These are phyloP conservation scores for Mesorhabditis spiculigera DNA, from an alignment of 2,888 invertebrate species.

Conservation along the genomic window DNA sequence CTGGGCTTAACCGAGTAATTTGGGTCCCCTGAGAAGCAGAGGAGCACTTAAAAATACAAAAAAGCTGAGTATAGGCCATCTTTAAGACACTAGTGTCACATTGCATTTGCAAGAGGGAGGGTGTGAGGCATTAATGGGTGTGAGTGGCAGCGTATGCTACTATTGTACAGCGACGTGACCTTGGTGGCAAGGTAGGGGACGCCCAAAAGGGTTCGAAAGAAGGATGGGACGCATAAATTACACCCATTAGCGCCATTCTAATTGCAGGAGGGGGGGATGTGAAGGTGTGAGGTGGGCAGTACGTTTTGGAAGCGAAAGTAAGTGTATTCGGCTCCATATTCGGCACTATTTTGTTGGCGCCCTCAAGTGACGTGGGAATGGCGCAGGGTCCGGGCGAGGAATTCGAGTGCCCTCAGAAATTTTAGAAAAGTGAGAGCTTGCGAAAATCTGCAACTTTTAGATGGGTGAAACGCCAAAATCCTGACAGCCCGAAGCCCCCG, in stretches of 20 bases:
- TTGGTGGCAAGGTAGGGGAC: not conserved
- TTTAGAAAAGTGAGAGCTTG: too few relatives aligned
- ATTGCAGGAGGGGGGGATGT: constrained; percentile 1
- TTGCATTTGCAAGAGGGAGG: constrained; percentile 13
- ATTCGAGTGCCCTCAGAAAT: too few relatives aligned
- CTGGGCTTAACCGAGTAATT: too few relatives aligned
- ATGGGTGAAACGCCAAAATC: too few relatives aligned
- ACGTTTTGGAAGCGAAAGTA: constrained; percentile 16
- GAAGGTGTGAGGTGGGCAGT: constrained; percentile 7
- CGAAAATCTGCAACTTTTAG: too few relatives aligned
- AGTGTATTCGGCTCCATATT: constrained; percentile 9
- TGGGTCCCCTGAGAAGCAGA: too few relatives aligned
- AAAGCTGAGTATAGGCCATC: not conserved
- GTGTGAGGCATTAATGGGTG: constrained; percentile 17
- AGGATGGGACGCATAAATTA: constrained; percentile 13
- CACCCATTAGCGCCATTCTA: constrained; percentile 19
- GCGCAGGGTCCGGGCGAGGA: too few relatives aligned
- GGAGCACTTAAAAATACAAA: too few relatives aligned
- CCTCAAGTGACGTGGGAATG: too few relatives aligned
- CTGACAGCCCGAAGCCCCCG: too few relatives aligned
- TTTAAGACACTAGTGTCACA: constrained; percentile 14
- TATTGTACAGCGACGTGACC: constrained; percentile 14
- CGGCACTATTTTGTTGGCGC: too few relatives aligned
- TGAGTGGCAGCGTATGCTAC: constrained; percentile 18
- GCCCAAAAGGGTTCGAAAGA: not conserved